Evolutionary conservation across 2,113 vertebrate genomes (phyloP).

Genomic region (Acrocephalus arundinaceus): DNA sequence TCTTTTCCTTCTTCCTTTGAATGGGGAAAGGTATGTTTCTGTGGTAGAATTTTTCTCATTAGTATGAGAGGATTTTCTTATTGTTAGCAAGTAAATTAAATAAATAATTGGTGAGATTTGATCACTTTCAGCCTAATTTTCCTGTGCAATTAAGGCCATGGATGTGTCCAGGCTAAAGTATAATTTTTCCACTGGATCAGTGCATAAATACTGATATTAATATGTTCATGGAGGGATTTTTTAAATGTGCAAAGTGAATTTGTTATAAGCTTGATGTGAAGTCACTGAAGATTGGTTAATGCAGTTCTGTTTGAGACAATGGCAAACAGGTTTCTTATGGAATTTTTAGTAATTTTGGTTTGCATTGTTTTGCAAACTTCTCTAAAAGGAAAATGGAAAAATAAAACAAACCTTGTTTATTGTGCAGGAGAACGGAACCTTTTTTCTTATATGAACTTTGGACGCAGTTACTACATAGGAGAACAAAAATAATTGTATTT

Average conservation of each 20-base stretch:
- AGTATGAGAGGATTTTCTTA: constrained; percentile 14
- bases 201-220: neutral
- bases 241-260: constrained; percentile 17
- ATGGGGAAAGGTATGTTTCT: neutral
- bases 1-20: neutral
- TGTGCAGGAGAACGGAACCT: neutral
- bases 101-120: constrained; percentile 20
- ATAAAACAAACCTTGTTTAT: neutral
- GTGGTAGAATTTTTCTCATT: constrained; percentile 23
- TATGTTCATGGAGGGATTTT: neutral
- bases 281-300: neutral
- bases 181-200: constrained; percentile 27
- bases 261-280: neutral
- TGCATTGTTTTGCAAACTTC: neutral
- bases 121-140: constrained; percentile 31
- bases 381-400: neutral
- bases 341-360: neutral
- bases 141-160: neutral
- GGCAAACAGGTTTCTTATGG: neutral
- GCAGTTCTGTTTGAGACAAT: neutral
- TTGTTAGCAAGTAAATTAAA: constrained; percentile 47
- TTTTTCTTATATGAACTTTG: neutral
- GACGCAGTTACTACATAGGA: neutral
- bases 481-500: neutral
- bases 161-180: neutral